phyloP scores from a whole-genome alignment of 2,113 vertebrate genomes.

The Pongo abelii region DNA sequence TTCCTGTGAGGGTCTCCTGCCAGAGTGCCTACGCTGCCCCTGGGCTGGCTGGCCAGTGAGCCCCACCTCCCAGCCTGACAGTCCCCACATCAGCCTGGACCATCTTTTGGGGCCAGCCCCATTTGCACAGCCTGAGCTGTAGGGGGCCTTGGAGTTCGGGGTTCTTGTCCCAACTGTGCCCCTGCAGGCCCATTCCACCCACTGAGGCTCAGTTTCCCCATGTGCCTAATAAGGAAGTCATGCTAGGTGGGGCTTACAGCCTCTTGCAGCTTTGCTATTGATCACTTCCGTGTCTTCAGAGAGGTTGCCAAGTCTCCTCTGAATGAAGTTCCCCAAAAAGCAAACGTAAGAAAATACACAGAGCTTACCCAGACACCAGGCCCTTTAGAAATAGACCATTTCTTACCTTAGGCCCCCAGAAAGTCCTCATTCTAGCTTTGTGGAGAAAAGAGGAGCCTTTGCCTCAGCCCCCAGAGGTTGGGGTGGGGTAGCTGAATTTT shows the following conservation, averaged over 20 bases:
- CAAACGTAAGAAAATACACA: not conserved
- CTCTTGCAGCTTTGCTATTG: not conserved
- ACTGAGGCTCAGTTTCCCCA: not conserved
- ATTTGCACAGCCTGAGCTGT: not conserved
- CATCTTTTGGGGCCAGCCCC: not conserved
- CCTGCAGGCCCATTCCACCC: not conserved
- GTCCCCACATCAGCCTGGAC: not conserved
- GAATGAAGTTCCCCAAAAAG: not conserved
- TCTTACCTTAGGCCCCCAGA: not conserved
- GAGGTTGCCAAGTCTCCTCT: not conserved
- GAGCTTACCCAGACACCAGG: not conserved
- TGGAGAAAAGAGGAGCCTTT: not conserved
- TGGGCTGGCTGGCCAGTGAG: not conserved
- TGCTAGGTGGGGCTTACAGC: not conserved
- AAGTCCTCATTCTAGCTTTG: accelerated
- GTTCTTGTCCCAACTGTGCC: not conserved
- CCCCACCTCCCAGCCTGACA: not conserved
- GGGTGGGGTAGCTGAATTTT: not conserved
- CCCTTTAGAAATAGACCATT: not conserved
- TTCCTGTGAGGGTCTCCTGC: not conserved
- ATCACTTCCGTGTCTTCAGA: not conserved
- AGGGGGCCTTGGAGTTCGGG: not conserved
- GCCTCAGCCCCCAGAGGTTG: not conserved
- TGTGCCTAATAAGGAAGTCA: not conserved
- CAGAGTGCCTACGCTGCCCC: not conserved